Base-by-base conservation (phyloP, 2,797 vertebrate species). In the Acipenser oxyrinchus region DNA sequence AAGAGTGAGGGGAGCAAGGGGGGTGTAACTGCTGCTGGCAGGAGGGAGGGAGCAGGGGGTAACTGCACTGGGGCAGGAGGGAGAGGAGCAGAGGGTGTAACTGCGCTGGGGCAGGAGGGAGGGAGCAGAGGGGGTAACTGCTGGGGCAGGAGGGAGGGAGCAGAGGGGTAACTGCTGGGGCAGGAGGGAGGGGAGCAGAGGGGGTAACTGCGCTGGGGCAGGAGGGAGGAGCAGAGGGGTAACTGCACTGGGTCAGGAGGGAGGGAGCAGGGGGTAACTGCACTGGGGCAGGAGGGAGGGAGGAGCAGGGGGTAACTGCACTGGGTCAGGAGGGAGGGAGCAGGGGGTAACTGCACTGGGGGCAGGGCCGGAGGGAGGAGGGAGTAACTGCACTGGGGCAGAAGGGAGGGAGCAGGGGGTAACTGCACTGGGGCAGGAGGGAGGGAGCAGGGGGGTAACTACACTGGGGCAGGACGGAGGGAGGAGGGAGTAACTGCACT, bases 211-310 rank as follows among this genome's bases (percentile, higher is more conserved):
- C 15, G 1, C 15, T 18, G 15, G 15, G 15, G 15, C 15, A 18
- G 15, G 15, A 18, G 15, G 15, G 15, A 1, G 15, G 15, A n/a
- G n/a, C n/a, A n/a, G n/a, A n/a, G 15, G 15, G 15, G 15, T 18
- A 18, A 18, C 15, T 18, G 15, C 15, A 1, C 15, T 18, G 15
- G 15, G 15, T 1, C 15, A 18, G 15, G 15, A 18, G 15, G 15
- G 15, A n/a, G n/a, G 15, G 15, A n/a, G n/a, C n/a, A n/a, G n/a
- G 15, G 15, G 15, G 15, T 18, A 18, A 18, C 15, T 18, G 15
- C 15, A 1, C 15, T 18, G 94, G 75, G 94, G 93, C 92, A 63
- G 76, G 74, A 13, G 0, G 83, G 73, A 71, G 88, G 88, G 10
- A n/a, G n/a, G 88, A 79, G 49, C 79, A 57, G 0, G 79, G 23